These are phyloP conservation scores for Thomomys bottae DNA, from an alignment of 2,113 vertebrate genomes.

Conservation along the genomic window DNA sequence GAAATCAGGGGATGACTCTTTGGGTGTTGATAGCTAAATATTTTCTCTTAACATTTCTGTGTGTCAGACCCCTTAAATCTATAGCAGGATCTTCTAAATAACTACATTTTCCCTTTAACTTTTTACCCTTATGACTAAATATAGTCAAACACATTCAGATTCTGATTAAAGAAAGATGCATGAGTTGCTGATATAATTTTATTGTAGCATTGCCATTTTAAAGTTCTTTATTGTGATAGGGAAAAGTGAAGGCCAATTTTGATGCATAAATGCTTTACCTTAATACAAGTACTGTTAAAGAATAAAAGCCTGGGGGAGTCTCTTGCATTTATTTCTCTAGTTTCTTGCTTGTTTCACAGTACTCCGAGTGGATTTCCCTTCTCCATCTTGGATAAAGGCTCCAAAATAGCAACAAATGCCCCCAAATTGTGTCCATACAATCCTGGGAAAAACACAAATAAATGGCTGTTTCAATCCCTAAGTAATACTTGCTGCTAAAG, in stretches of 20 bases:
- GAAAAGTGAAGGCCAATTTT: constrained; percentile 59
- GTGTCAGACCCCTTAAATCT: not conserved
- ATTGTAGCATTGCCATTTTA: constrained; percentile 72
- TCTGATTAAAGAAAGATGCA: constrained; percentile 55
- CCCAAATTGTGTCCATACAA: not conserved
- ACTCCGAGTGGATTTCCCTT: not conserved
- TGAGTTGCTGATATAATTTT: constrained; percentile 57
- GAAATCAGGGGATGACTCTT: not conserved
- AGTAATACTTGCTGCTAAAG: constrained; percentile 13
- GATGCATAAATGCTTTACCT: constrained; percentile 63
- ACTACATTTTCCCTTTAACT: constrained; percentile 31
- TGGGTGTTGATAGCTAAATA: constrained; percentile 9
- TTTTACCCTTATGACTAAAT: constrained; percentile 32
- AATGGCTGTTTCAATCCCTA: constrained; percentile 18
- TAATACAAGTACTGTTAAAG: constrained; percentile 49
- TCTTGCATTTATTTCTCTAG: constrained; percentile 46
- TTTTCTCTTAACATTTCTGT: not conserved
- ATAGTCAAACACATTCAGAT: constrained; percentile 29
- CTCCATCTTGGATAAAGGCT: constrained; percentile 44
- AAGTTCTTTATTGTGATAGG: constrained; percentile 67
- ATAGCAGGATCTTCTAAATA: constrained; percentile 2
- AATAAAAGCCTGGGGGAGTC: constrained; percentile 29
- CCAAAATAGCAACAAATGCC: constrained; percentile 37
- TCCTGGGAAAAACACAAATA: constrained; percentile 48
- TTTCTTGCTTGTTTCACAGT: constrained; percentile 44